Base-by-base conservation (phyloP, 2,888 invertebrate species). In the Cinara cedri region DNA sequence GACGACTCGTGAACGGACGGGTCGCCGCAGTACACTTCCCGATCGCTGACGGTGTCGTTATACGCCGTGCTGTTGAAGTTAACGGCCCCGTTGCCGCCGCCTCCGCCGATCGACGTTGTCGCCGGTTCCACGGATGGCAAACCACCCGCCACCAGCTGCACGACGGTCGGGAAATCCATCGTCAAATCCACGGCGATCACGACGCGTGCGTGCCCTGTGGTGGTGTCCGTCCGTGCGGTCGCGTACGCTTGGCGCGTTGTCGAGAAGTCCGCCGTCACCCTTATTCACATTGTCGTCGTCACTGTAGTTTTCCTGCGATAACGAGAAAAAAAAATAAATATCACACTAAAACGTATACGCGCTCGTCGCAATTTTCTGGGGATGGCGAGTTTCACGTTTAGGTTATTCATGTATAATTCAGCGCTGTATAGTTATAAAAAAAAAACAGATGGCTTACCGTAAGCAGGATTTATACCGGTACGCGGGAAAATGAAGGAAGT, bases 1-100 rank as follows among this genome's bases (percentile, higher is more conserved):
- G 83, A 83, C 19, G 84, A 82, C 68, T 78, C 76, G 76, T 78
- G 76, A 6, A 71, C 81, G 26, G 82, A 80, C 74, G 76, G 78
- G 76, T 82, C 81, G 76, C 72, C 74, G 71, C 57, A 66, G 81
- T 46, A 55, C 60, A 19, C 34, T 44, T n/a, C 55, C 19, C 68
- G 24, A 19, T 75, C 81, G 81, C 70, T 75, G 54, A 13, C n/a
- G 21, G 26, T 71, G 80, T 21, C 42, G 57, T 49, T 55, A 26
- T 24, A 76, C 72, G 21, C 46, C 19, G 81, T 75, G 13, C 42
- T 51, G 80, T 72, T 80, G 80, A 60, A 51, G 65, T 49, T 34
- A 34, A 49, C 42, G 14, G 21, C 14, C 57, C 55, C 34, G 11
- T 10, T 14, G 4, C 49, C 49, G 21, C 46, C 21, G 19, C 9